Evolutionary conservation across 1,140 invertebrate genomes (phyloP), one percentile per base, ranked within the genome.

Genomic region (Ridgeia piscesae): DNA sequence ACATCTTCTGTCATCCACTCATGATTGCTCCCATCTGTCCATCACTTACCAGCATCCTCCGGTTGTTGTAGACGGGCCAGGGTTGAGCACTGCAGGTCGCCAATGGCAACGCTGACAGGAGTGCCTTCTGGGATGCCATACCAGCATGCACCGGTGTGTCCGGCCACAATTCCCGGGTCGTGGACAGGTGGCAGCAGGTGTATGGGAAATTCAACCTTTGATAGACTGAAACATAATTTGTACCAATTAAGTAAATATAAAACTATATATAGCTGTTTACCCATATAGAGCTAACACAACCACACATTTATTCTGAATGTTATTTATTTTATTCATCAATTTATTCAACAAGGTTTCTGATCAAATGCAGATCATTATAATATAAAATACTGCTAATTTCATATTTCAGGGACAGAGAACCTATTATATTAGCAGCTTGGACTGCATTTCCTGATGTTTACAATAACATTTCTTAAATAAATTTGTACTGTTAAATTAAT

Each of bases 51-150:
- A 88, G 97, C 96, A 93, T 96, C 95, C 88, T 95, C 95, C 91
- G 94, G 93, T 11, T 96, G 96, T 94, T 97, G 97, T 33, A 98
- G 94, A n/a, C 97, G 97, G 0, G 98, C 97, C 92, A 97, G 96
- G 2, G 98, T 97, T 21, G 98, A 98, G 96, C 98, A 98, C 95
- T 98, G 98, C 27, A 98, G 96, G 96, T 99, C 98, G 27, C 98
- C 98, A 50, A 98, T 95, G 34, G 97, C 98, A 89, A 97, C 97
- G 91, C 97, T 91, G 89, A 98, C 97, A 50, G 97, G 97, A 34
- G 97, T 97, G 42, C 97, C 97, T 93, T 96, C 96, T 77, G 97
- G 97, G 93, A 98, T 98, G n/a, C 97, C 97, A 96, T 97, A 97
- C 98, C 97, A 98, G 58, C 97, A 96, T 88, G 96, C 96, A 14